Base-by-base conservation (phyloP, 2,113 vertebrate species). In the Oncorhynchus mykiss region DNA sequence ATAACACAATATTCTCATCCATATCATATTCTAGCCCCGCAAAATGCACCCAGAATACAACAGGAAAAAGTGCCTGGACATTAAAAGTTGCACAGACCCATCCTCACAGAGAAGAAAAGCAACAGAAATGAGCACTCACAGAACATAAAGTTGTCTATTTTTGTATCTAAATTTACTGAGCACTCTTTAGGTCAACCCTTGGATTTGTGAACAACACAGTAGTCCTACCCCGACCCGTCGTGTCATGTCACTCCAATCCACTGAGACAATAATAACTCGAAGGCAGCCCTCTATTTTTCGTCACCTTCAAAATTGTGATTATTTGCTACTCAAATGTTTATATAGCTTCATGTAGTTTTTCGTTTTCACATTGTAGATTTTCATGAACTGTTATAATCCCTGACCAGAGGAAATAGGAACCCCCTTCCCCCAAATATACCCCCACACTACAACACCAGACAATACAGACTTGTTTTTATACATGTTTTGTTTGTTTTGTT, bases 371-470 rank as follows among this genome's bases (percentile, higher is more conserved):
- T 74, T 29, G 71, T 82, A 83, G 81, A 82, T 81, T 72, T 87
- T 81, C 77, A 70, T 87, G 79, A 81, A 85, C 82, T 88, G 69
- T 78, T 45, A 84, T 80, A 75, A 77, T 71, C 82, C 86, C 88
- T 80, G 84, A 90, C 70, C 89, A 90, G 86, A 91, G 88, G 88
- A 92, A 89, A 90, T 84, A 89, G 85, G 87, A 88, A 87, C 73
- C 79, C 73, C 79, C 88, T 54, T 83, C 90, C 82, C 72, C 86
- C 87, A 89, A 88, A 88, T 78, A 92, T 87, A 88, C 85, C 85
- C 86, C 90, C 88, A 85, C 88, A 84, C 87, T 86, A 93, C 91
- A 89, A 93, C 90, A 92, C 85, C 80, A 79, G 90, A 93, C 91
- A 89, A 88, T 84, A 90, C 81, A 79, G 78, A 82, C 78, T 80